phyloP scores from a whole-genome alignment of 2,113 vertebrate species.

The Cranoglanis bouderius region DNA sequence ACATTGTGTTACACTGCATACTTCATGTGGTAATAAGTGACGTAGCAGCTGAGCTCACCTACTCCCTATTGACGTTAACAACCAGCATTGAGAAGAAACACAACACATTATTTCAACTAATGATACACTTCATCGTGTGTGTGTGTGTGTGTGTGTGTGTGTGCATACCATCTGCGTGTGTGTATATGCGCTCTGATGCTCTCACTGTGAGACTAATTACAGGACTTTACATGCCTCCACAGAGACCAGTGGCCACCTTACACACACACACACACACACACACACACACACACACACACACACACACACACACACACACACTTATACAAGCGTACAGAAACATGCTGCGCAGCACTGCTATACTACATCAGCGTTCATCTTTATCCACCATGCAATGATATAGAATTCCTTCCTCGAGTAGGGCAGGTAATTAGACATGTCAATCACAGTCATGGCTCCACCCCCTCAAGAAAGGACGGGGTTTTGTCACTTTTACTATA shows the following conservation, averaged over 20 bases:
- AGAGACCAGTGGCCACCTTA: constrained; percentile 35
- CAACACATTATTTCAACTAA: neutral
- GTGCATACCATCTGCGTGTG: neutral
- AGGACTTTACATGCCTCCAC: constrained; percentile 60
- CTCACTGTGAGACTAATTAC: constrained; percentile 66
- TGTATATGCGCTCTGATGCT: constrained; percentile 51
- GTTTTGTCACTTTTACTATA: constrained; percentile 12
- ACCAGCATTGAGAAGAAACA: neutral
- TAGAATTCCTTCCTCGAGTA: neutral
- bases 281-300: neutral
- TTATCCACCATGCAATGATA: neutral
- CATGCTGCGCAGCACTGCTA: neutral
- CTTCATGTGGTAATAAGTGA: neutral
- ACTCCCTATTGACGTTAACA: neutral
- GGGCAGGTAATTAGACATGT: neutral
- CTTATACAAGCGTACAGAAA: constrained; percentile 39
- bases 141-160: constrained; percentile 24
- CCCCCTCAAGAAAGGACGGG: neutral
- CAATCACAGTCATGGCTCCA: neutral
- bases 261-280: constrained; percentile 27
- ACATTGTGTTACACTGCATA: too few species aligned
- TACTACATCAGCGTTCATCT: constrained; percentile 6
- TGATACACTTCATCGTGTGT: neutral
- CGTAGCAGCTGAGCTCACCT: neutral
- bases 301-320: neutral